These are phyloP conservation scores for Philotrypesis tridentata DNA, from an alignment of 1,140 invertebrate species.

Conservation along the genomic window DNA sequence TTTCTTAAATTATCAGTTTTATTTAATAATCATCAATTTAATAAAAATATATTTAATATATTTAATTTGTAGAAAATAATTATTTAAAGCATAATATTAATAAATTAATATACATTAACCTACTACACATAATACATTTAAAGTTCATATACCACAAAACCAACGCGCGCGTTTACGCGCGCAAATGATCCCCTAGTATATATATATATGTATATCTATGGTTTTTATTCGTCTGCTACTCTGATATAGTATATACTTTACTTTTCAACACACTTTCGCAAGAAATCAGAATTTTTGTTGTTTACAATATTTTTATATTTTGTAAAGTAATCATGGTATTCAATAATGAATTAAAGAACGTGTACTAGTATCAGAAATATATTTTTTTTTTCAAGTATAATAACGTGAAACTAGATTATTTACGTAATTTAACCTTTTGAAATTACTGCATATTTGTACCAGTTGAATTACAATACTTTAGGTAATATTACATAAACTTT, in stretches of 20 bases:
- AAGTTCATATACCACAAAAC: too few species aligned
- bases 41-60: too few species aligned
- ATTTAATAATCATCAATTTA: too few species aligned
- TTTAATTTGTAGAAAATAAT: too few species aligned
- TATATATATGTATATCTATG: neutral
- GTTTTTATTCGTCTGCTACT: neutral
- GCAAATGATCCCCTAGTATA: too few species aligned
- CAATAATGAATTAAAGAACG: neutral
- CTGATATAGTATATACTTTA: neutral
- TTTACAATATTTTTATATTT: neutral
- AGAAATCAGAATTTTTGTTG: neutral
- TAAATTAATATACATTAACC: too few species aligned
- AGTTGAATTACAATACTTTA: neutral
- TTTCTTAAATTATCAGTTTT: too few species aligned
- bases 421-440: neutral
- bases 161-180: too few species aligned
- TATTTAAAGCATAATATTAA: too few species aligned
- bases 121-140: too few species aligned
- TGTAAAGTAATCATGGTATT: neutral
- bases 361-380: neutral
- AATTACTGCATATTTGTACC: neutral
- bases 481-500: neutral
- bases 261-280: neutral
- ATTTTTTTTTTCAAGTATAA: neutral
- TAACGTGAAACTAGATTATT: neutral